A percentile compares a stretch with the other conserved stretches of the same genome.
phyloP scores from a whole-genome alignment of 2,797 vertebrate genomes.

The Argyrosomus regius region DNA sequence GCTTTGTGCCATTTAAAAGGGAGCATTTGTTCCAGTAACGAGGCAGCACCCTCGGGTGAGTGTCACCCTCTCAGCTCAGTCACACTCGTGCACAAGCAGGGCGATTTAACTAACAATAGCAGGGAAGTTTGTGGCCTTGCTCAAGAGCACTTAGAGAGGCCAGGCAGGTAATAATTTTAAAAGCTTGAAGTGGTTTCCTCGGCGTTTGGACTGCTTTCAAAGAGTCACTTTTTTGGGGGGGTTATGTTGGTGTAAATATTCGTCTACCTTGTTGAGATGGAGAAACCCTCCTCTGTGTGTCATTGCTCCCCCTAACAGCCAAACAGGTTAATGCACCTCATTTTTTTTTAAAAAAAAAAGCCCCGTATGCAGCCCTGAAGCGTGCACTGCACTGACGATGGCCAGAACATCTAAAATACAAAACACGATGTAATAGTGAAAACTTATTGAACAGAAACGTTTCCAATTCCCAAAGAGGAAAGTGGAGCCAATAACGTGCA shows the following conservation, averaged over 20 bases:
- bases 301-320: conserved; percentile 60
- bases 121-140: conserved; percentile 7
- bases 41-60: conserved; percentile 35
- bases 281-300: neutral
- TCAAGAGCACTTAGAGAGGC: neutral
- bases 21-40: conserved; percentile 16
- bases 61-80: conserved; percentile 4
- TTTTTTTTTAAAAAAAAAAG: neutral
- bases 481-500: neutral
- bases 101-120: conserved; percentile 11
- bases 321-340: conserved; percentile 29
- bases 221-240: neutral
- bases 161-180: neutral
- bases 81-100: neutral
- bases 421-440: neutral
- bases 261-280: neutral
- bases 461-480: neutral
- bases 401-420: neutral
- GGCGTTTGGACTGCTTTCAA: neutral
- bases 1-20: conserved; percentile 7
- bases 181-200: neutral
- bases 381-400: neutral
- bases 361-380: conserved; percentile 12
- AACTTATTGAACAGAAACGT: neutral
- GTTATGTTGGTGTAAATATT: conserved; percentile 1